These are phyloP conservation scores for Ciconia stormi DNA, from an alignment of 2,113 vertebrate species.

Conservation along the genomic window DNA sequence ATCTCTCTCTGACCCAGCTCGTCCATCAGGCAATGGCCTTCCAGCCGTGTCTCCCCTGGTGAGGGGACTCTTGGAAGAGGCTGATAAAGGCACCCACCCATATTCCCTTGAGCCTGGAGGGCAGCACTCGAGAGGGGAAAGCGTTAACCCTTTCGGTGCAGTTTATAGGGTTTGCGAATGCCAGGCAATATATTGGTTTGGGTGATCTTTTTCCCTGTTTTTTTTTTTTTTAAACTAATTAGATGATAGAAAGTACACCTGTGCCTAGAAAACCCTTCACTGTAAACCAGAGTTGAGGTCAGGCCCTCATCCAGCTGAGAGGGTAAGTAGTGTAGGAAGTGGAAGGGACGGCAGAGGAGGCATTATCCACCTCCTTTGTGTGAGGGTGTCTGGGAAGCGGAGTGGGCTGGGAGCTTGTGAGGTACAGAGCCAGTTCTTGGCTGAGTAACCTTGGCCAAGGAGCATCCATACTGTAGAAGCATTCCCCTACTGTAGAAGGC, in stretches of 20 bases:
- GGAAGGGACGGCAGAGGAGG: background rate
- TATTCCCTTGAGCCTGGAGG: background rate
- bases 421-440: background rate
- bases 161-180: background rate
- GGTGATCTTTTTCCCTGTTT: background rate
- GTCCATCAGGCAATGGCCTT: background rate
- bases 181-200: background rate
- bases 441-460: background rate
- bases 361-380: background rate
- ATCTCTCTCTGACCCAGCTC: background rate
- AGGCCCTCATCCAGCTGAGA: background rate
- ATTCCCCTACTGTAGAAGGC: background rate
- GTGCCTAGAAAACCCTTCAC: background rate
- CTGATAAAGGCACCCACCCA: background rate
- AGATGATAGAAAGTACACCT: background rate
- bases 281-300: background rate
- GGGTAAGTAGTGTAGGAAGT: background rate
- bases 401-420: rapidly evolving
- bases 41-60: background rate
- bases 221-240: background rate
- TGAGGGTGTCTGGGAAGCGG: background rate
- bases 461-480: background rate
- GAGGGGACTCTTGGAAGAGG: background rate
- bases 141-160: background rate
- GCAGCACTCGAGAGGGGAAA: background rate